These are phyloP conservation scores for Gymnobelideus leadbeateri DNA, from an alignment of 2,113 vertebrate species.

Conservation along the genomic window DNA sequence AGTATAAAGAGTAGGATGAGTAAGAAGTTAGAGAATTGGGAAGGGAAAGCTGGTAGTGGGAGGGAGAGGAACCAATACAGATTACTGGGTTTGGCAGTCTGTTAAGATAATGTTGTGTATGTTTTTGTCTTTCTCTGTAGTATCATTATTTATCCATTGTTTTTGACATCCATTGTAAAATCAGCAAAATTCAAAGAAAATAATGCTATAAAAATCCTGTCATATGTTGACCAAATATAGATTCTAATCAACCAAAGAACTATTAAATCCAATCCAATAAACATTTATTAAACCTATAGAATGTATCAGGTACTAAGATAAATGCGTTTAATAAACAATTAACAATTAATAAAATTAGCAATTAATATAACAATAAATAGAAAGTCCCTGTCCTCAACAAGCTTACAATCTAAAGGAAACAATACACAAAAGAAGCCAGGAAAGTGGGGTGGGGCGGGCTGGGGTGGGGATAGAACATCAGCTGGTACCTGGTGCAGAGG, in stretches of 20 bases:
- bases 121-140: neutral
- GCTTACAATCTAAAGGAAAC: neutral
- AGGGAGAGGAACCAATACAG: neutral
- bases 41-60: neutral
- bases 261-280: neutral
- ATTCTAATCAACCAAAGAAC: neutral
- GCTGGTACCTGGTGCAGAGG: too few relatives aligned
- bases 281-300: neutral
- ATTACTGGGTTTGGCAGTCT: neutral
- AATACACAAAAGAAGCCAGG: neutral
- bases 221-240: neutral
- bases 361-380: neutral
- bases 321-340: neutral
- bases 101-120: neutral
- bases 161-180: neutral
- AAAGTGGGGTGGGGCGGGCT: neutral
- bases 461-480: too few relatives aligned
- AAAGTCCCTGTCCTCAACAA: neutral
- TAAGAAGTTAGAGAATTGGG: neutral
- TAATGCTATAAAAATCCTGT: neutral
- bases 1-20: neutral
- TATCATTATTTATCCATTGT: neutral
- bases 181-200: neutral
- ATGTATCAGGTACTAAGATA: neutral
- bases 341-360: too few relatives aligned